Evolutionary conservation across 2,113 vertebrate species (phyloP).

Genomic region (Elanus axillaris): DNA sequence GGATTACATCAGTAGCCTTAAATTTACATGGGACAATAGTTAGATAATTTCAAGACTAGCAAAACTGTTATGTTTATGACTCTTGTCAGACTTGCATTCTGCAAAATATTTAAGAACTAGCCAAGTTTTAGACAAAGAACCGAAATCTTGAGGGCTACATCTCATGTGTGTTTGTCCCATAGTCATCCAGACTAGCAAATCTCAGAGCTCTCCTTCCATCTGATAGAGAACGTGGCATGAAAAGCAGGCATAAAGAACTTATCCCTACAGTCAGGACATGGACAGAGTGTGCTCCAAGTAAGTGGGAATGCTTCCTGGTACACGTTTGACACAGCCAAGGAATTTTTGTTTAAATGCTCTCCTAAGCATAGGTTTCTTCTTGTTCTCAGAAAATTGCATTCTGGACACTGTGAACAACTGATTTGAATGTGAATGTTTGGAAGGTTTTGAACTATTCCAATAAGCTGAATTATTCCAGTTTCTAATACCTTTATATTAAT

Average conservation of each 20-base stretch:
- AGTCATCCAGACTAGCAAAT: neutral
- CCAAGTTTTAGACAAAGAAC: neutral
- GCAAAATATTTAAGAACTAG: neutral
- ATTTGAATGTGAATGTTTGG: neutral
- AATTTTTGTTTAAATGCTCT: neutral
- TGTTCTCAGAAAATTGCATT: neutral
- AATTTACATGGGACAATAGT: neutral
- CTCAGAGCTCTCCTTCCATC: neutral
- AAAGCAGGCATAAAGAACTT: too few relatives aligned
- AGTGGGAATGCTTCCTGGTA: neutral
- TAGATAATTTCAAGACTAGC: neutral
- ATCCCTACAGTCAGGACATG: rapidly evolving
- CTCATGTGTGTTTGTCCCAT: neutral
- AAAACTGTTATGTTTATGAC: neutral
- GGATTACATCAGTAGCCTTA: neutral
- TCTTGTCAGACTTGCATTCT: neutral
- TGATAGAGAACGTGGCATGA: neutral
- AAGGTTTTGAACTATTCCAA: neutral
- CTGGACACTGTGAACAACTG: neutral
- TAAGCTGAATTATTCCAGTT: neutral
- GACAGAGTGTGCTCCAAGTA: neutral
- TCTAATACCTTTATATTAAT: neutral
- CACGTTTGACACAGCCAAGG: neutral
- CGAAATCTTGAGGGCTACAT: neutral
- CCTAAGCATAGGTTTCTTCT: neutral